Conservation (phyloP, 2,113 vertebrate species). For the Gopherus evgoodei region DNA sequence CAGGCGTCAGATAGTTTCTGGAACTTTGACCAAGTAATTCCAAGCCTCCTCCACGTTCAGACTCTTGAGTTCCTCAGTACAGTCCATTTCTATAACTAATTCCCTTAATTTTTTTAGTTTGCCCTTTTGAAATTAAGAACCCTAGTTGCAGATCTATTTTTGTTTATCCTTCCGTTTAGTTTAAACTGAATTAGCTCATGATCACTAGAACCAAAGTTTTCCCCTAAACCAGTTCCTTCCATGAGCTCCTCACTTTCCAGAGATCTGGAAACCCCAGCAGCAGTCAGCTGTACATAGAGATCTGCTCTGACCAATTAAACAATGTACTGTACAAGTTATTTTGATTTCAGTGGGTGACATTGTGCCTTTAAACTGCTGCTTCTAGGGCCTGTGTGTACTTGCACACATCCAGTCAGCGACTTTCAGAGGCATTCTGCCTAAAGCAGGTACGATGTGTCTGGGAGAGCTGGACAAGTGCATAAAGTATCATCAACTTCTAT, state of each 20-base stretch:
- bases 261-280: not conserved
- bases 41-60: too few species aligned
- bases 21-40: too few species aligned
- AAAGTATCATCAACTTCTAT: not conserved
- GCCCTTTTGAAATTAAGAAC: too few species aligned
- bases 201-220: too few species aligned
- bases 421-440: not conserved
- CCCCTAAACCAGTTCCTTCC: not conserved
- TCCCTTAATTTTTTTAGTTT: too few species aligned
- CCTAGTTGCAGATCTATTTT: too few species aligned
- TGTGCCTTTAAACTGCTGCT: not conserved
- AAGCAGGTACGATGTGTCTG: not conserved
- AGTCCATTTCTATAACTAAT: too few species aligned
- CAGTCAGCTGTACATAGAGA: not conserved
- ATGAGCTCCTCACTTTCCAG: not conserved
- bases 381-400: accelerated
- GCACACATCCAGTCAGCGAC: not conserved
- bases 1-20: too few species aligned
- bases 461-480: not conserved
- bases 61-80: too few species aligned
- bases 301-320: not conserved
- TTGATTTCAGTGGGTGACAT: not conserved
- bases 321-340: accelerated
- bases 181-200: too few species aligned
- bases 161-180: too few species aligned